These are phyloP conservation scores for Eurypyga helias DNA, from an alignment of 2,113 vertebrate genomes.

Conservation along the genomic window DNA sequence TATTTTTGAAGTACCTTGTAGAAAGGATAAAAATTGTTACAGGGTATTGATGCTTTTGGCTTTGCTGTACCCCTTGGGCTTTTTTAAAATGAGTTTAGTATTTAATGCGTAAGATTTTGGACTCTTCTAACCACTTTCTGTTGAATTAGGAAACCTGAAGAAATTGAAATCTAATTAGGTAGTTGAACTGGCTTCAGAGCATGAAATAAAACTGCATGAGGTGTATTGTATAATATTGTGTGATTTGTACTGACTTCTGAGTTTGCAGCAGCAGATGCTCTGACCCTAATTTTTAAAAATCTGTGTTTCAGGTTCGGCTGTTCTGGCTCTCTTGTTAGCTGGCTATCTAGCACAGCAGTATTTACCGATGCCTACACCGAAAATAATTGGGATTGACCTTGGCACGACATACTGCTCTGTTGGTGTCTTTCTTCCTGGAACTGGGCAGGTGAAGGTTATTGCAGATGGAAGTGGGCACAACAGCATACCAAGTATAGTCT, in stretches of 20 bases:
- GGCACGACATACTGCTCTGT: constrained; percentile 97
- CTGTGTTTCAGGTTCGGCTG: constrained; percentile 85
- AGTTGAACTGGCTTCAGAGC: accelerated
- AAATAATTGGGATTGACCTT: constrained; percentile 93
- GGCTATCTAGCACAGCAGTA: constrained; percentile 96
- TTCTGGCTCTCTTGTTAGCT: constrained; percentile 91
- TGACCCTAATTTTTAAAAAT: background rate
- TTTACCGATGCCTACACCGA: constrained; percentile 90
- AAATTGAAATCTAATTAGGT: background rate
- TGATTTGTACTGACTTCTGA: background rate
- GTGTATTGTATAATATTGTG: accelerated
- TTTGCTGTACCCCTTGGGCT: background rate
- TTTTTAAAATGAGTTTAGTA: background rate
- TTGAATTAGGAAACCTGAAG: background rate
- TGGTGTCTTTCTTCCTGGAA: constrained; percentile 91
- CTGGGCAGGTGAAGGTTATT: constrained; percentile 90
- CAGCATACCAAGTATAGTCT: constrained; percentile 93
- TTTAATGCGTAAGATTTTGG: background rate
- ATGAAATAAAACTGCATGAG: background rate
- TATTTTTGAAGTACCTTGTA: background rate
- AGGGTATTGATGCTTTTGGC: background rate
- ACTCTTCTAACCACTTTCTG: background rate
- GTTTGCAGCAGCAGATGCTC: background rate
- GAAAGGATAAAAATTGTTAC: background rate
- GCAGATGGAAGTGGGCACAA: constrained; percentile 84